phyloP scores from a whole-genome alignment of 35 echinoderm and acorn worm species.

The Ptychodera flava region DNA sequence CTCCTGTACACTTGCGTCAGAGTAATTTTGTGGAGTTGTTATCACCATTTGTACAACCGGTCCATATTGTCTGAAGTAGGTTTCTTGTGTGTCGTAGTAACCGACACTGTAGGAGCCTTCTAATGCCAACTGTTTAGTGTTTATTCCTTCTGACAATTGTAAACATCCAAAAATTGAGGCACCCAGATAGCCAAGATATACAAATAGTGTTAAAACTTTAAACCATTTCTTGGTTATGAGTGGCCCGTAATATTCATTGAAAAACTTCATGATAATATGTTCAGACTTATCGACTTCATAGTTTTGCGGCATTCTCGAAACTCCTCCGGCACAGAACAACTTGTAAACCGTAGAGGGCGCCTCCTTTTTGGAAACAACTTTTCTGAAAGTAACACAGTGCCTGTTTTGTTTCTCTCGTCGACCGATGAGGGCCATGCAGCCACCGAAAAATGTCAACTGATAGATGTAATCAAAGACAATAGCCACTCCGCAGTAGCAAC shows the following conservation, averaged over 20 bases:
- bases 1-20: not conserved
- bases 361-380: not conserved
- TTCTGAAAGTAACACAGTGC: not conserved
- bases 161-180: not conserved
- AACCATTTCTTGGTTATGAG: not conserved
- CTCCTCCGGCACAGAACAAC: not conserved
- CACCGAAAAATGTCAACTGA: not conserved
- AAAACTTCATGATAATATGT: not conserved
- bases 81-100: not conserved
- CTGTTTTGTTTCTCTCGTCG: not conserved
- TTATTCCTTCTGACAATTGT: not conserved
- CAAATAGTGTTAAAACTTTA: not conserved
- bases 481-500: not conserved
- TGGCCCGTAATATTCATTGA: not conserved
- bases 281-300: constrained; percentile 13
- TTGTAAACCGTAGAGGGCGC: not conserved
- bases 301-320: constrained; percentile 17
- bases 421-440: not conserved
- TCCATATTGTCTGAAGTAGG: not conserved
- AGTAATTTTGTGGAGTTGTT: not conserved
- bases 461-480: not conserved
- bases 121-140: not conserved
- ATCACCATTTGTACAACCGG: not conserved
- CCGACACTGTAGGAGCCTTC: not conserved
- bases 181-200: not conserved